Percentiles rank a stretch among this genome's conserved stretches.
Evolutionary conservation across 2,797 vertebrate species (phyloP).

Genomic region (Pseudochirops cupreus): DNA sequence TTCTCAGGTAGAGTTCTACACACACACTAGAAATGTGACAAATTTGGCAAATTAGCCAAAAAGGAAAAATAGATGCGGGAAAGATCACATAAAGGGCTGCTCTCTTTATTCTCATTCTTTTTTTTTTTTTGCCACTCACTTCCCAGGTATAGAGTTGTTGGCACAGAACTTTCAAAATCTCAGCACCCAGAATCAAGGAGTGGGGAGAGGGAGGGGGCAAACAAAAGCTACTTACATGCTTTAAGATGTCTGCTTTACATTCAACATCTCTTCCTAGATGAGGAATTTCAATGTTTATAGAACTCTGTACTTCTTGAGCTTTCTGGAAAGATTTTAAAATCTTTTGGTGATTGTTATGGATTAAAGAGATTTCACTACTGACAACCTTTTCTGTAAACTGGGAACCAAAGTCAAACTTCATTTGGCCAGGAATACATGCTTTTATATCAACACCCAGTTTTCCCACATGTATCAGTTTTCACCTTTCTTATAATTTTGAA

Average conservation of each 20-base stretch:
- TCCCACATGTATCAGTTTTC: conserved; percentile 48
- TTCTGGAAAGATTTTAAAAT: conserved; percentile 5
- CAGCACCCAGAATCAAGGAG: background rate
- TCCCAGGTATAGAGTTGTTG: background rate
- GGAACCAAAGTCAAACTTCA: background rate
- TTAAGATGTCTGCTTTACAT: background rate
- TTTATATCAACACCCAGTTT: background rate
- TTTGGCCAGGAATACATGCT: background rate
- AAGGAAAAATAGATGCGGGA: background rate
- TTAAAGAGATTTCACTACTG: background rate
- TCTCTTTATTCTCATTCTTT: background rate
- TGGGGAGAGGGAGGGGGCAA: no score
- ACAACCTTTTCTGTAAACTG: background rate
- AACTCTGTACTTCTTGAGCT: conserved; percentile 1
- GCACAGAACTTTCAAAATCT: background rate
- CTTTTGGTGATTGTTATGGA: background rate
- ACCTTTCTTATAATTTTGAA: background rate
- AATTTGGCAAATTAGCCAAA: background rate
- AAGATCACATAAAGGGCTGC: background rate
- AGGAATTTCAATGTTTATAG: background rate
- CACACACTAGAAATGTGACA: background rate
- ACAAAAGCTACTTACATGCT: background rate
- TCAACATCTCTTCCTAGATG: background rate
- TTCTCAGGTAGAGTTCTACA: background rate
- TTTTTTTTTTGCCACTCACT: background rate